These are phyloP conservation scores for Brachyptera putata DNA, from an alignment of 2,888 invertebrate species.

Conservation along the genomic window DNA sequence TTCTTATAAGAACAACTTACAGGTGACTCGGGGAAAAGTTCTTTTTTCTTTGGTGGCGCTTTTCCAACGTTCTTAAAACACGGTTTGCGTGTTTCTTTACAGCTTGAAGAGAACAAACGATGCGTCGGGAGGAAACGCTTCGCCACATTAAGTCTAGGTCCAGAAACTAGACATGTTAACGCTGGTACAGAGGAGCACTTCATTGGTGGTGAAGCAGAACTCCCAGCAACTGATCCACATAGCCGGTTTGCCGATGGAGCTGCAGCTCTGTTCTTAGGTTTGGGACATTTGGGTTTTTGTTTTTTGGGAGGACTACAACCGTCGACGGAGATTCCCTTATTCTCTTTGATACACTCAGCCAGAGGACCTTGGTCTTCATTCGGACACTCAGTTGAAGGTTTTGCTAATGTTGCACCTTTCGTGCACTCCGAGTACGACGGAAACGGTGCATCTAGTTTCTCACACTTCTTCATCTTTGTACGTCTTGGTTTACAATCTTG, in stretches of 20 bases:
- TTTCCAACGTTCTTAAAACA: neutral
- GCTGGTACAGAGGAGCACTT: no score
- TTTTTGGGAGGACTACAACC: neutral
- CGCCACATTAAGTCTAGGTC: no score
- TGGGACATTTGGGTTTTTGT: neutral
- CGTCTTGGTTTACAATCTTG: neutral
- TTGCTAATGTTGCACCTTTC: neutral
- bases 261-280: neutral
- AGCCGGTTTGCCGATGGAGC: neutral
- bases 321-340: neutral
- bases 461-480: neutral
- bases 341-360: neutral
- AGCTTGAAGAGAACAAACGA: no score
- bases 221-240: no score
- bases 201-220: no score
- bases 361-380: neutral
- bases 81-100: neutral
- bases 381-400: neutral
- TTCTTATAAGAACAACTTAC: neutral
- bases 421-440: constrained; percentile 13
- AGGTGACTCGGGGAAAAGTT: neutral
- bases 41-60: neutral
- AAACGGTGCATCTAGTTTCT: constrained; percentile 8
- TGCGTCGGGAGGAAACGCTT: no score
- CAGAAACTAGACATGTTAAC: no score